Evolutionary conservation across 2,888 invertebrate species (phyloP).

Genomic region (Drosophila melanocephala): DNA sequence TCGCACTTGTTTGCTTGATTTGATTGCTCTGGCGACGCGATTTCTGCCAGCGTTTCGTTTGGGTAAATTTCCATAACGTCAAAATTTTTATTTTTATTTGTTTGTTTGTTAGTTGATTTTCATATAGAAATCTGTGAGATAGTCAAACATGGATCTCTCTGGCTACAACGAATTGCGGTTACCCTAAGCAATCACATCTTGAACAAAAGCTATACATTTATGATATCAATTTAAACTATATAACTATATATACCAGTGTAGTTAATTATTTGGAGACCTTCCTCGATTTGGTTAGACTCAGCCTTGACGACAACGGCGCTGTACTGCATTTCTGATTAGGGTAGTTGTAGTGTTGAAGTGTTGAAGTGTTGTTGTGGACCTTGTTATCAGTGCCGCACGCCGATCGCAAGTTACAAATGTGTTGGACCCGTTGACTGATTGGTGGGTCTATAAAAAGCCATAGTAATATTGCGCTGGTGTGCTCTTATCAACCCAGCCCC

Average conservation of each 20-base stretch:
- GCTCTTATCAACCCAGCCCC: slow-evolving; percentile 53
- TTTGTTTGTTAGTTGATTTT: slow-evolving; percentile 52
- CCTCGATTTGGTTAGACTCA: slow-evolving; percentile 1
- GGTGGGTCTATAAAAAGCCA: slow-evolving; percentile 70
- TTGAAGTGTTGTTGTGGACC: slow-evolving; percentile 23
- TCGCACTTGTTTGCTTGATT: slow-evolving; percentile 49
- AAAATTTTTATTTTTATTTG: slow-evolving; percentile 54
- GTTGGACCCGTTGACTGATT: slow-evolving; percentile 59
- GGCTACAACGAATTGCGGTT: slow-evolving; percentile 25
- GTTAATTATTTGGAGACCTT: not conserved
- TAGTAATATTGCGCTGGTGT: slow-evolving; percentile 65
- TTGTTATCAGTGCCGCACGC: slow-evolving; percentile 69
- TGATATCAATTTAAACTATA: not conserved
- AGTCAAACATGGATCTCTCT: not conserved
- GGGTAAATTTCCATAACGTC: slow-evolving; percentile 76
- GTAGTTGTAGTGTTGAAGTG: slow-evolving; percentile 8
- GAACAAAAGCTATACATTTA: not conserved
- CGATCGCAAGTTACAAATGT: slow-evolving; percentile 57
- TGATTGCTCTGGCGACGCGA: slow-evolving; percentile 54
- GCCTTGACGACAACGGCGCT: slow-evolving; percentile 30
- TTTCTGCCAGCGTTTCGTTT: slow-evolving; percentile 53
- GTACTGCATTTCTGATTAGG: slow-evolving; percentile 27
- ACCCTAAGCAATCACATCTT: slow-evolving; percentile 6
- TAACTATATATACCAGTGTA: not conserved
- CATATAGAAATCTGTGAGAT: slow-evolving; percentile 15